phyloP scores from a whole-genome alignment of 2,888 invertebrate species.

The Stictocephala bisonia region DNA sequence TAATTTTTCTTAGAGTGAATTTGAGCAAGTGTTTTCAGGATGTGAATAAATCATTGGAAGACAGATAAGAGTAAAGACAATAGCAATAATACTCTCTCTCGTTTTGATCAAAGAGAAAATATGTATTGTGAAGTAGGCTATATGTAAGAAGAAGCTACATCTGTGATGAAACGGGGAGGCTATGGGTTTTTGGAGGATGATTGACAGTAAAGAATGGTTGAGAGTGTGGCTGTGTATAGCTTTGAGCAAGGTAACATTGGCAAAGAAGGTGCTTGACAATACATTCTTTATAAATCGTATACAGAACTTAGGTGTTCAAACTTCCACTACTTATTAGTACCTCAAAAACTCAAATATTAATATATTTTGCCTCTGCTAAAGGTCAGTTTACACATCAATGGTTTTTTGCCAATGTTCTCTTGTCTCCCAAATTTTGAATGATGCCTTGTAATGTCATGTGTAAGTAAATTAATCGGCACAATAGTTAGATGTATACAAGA shows the following conservation, averaged over 20 bases:
- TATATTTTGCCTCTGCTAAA: too few species aligned
- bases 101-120: constrained; percentile 27
- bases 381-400: neutral
- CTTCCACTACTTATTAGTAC: too few species aligned
- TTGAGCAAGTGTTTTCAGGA: constrained; percentile 8
- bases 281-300: too few species aligned
- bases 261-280: constrained; percentile 25
- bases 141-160: constrained; percentile 53
- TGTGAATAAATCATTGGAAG: neutral
- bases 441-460: constrained; percentile 48
- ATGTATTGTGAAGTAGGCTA: constrained; percentile 32
- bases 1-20: constrained; percentile 37
- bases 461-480: constrained; percentile 48
- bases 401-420: constrained; percentile 29
- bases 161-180: constrained; percentile 54
- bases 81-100: constrained; percentile 38
- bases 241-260: constrained; percentile 20
- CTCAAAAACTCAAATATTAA: too few species aligned
- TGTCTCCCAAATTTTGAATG: constrained; percentile 42
- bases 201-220: constrained; percentile 18
- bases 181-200: constrained; percentile 17
- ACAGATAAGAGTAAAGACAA: constrained; percentile 32
- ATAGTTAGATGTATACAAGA: constrained; percentile 48
- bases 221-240: constrained; percentile 29
- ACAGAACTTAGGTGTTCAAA: too few species aligned